Evolutionary conservation across 2,888 invertebrate genomes (phyloP).

Genomic region (Cosmopolites sordidus): DNA sequence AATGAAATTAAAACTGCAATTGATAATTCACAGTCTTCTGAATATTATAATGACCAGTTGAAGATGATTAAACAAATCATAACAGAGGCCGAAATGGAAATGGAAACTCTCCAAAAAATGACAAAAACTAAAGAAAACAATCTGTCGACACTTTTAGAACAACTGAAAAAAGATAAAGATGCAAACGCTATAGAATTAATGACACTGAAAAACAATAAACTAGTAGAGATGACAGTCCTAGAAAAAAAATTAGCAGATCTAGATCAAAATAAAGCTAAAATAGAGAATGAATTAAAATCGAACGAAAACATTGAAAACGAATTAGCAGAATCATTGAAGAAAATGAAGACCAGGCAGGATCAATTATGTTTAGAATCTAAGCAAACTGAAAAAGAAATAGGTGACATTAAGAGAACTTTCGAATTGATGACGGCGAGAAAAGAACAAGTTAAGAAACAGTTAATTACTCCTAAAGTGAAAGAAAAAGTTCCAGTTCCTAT

Average conservation of each 20-base stretch:
- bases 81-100: neutral
- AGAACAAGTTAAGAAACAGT: neutral
- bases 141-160: neutral
- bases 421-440: neutral
- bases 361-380: neutral
- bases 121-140: slow-evolving; percentile 1
- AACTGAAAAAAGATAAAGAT: neutral
- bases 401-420: neutral
- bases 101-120: neutral
- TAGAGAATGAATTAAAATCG: slow-evolving; percentile 1
- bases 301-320: neutral
- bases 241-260: neutral
- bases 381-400: neutral
- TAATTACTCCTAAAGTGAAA: neutral
- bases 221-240: neutral
- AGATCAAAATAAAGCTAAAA: neutral
- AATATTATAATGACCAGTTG: neutral
- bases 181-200: neutral
- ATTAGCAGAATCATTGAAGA: slow-evolving; percentile 1
- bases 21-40: neutral
- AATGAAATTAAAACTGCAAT: neutral
- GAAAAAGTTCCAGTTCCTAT: neutral
- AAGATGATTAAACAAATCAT: neutral
- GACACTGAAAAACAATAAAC: neutral
- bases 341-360: neutral